These are phyloP conservation scores for Heliconius ismenius DNA, from an alignment of 2,888 invertebrate genomes.

Conservation along the genomic window DNA sequence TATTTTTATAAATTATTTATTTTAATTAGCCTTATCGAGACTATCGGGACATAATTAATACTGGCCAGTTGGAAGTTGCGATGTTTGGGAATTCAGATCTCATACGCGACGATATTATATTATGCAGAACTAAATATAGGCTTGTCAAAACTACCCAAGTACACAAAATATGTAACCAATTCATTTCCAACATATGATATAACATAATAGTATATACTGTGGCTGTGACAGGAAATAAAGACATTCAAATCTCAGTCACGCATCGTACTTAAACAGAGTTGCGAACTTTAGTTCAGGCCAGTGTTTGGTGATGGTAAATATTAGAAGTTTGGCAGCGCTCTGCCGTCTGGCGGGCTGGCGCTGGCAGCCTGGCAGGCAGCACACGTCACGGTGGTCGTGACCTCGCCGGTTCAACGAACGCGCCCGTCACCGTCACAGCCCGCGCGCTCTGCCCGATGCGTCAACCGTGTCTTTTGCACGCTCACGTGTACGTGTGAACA, in stretches of 20 bases:
- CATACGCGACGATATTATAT: background rate
- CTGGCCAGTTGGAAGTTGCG: background rate
- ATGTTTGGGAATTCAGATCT: background rate
- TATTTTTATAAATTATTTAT: background rate
- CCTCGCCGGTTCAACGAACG: constrained; percentile 80
- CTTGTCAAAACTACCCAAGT: background rate
- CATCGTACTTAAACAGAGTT: constrained; percentile 19
- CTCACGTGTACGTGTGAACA: constrained; percentile 43
- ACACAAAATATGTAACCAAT: background rate
- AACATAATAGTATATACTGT: background rate
- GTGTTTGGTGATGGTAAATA: constrained; percentile 31
- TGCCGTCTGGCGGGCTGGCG: constrained; percentile 36
- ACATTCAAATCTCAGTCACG: constrained; percentile 11
- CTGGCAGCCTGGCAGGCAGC: constrained; percentile 48
- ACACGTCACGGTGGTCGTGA: constrained; percentile 77
- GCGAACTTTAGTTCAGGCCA: background rate
- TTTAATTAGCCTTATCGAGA: background rate
- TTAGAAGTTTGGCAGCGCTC: constrained; percentile 35
- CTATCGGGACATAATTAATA: background rate
- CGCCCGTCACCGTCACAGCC: constrained; percentile 65
- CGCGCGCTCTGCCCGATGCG: constrained; percentile 66
- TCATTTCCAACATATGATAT: background rate
- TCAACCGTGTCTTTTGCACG: constrained; percentile 56
- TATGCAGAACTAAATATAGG: background rate
- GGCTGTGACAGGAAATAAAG: background rate